A percentile compares a stretch with the other conserved stretches of the same genome.
Conservation (phyloP, 2,888 invertebrate species). For the Athalia rosae region DNA sequence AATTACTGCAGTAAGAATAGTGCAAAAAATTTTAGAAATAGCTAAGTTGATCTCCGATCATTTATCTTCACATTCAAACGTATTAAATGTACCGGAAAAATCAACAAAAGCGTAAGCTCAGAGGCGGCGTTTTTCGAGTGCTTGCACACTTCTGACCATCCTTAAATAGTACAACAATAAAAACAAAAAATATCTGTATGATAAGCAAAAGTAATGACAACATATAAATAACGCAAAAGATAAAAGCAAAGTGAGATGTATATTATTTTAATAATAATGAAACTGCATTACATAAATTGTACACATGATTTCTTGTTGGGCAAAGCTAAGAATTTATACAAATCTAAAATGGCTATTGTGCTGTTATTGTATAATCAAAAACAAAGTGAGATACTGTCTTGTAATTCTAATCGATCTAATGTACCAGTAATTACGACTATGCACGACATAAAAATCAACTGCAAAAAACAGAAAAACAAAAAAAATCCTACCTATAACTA, state of each 20-base stretch:
- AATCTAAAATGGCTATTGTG: not conserved
- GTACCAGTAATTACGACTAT: slow-evolving; percentile 6
- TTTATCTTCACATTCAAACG: too few relatives aligned
- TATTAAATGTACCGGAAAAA: too few relatives aligned
- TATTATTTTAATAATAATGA: slow-evolving; percentile 35
- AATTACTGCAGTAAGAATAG: too few relatives aligned
- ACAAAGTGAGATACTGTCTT: not conserved
- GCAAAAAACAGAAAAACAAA: slow-evolving; percentile 4
- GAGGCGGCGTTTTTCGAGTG: too few relatives aligned
- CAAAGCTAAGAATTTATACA: not conserved
- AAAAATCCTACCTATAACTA: not conserved
- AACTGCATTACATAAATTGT: slow-evolving; percentile 26
- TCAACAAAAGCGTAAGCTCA: too few relatives aligned
- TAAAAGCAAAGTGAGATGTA: slow-evolving; percentile 3
- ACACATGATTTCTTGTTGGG: slow-evolving; percentile 12
- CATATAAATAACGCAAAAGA: not conserved
- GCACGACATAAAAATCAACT: not conserved
- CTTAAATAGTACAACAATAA: too few relatives aligned
- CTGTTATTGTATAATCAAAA: not conserved
- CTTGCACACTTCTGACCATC: too few relatives aligned
- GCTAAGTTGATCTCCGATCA: too few relatives aligned
- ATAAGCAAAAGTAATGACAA: not conserved
- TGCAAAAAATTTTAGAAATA: too few relatives aligned
- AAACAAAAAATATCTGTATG: slow-evolving; percentile 6
- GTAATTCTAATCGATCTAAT: not conserved